These are phyloP conservation scores for Nannospalax galili DNA, from an alignment of 2,113 vertebrate genomes.

Conservation along the genomic window DNA sequence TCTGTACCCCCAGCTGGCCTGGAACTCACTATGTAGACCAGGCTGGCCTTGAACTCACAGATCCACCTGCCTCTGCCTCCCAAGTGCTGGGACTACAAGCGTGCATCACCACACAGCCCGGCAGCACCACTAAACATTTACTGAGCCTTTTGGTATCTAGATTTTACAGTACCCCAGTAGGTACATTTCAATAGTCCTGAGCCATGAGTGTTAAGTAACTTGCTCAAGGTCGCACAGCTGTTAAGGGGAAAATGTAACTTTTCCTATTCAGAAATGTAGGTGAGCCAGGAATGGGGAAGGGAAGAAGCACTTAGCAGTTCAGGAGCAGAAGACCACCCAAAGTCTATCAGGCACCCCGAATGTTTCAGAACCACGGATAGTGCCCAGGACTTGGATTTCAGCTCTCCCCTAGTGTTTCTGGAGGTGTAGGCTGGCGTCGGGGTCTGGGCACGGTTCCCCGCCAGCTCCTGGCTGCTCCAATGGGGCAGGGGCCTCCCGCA, in stretches of 20 bases:
- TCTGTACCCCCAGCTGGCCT: too few species aligned
- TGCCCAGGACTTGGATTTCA: not conserved
- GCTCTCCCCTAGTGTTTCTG: not conserved
- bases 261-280: not conserved
- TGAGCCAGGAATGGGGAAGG: not conserved
- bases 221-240: conserved; percentile 28
- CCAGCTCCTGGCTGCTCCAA: conserved; percentile 46
- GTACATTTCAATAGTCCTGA: not conserved
- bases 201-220: too few species aligned
- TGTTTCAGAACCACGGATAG: conserved; percentile 12
- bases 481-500: conserved; percentile 68
- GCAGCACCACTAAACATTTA: not conserved
- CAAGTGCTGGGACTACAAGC: too few species aligned
- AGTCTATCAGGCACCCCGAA: not conserved
- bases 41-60: too few species aligned
- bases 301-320: not conserved
- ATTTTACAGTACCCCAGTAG: not conserved
- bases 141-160: not conserved
- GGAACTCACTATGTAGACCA: too few species aligned
- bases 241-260: not conserved
- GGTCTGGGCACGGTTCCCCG: not conserved
- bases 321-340: not conserved
- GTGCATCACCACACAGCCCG: too few species aligned
- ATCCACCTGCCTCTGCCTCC: too few species aligned
- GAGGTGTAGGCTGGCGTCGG: not conserved